Evolutionary conservation across 2,797 vertebrate species (phyloP).

Genomic region (Channa striata): DNA sequence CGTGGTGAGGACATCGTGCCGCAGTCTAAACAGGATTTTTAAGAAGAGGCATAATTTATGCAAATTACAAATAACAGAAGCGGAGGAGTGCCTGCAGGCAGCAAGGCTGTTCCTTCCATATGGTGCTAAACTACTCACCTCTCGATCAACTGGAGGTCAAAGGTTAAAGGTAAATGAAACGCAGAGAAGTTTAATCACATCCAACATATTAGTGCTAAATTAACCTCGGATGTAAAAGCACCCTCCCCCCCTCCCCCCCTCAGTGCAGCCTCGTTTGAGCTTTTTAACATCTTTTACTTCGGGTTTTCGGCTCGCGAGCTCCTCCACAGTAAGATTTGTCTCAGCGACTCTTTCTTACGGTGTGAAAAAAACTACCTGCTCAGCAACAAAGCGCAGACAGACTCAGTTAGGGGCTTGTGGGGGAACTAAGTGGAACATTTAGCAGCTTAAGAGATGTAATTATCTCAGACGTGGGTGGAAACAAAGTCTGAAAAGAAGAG

Average conservation of each 20-base stretch:
- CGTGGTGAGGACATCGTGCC: slow-evolving; percentile 10
- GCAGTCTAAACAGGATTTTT: slow-evolving; percentile 44
- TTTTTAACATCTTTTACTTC: no score
- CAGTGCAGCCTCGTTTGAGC: no score
- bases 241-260: no score
- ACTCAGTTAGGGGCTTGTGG: no score
- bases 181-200: not conserved
- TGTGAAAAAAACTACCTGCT: no score
- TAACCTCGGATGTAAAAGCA: no score
- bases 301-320: no score
- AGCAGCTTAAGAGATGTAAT: no score
- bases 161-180: slow-evolving; percentile 8
- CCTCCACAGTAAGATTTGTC: no score
- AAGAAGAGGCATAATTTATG: slow-evolving; percentile 46
- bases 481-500: not conserved
- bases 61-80: slow-evolving; percentile 46
- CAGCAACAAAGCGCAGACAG: no score
- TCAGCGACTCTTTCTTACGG: no score
- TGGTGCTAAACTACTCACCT: slow-evolving; percentile 18
- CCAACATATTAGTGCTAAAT: not conserved
- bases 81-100: slow-evolving; percentile 31
- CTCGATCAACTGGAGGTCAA: slow-evolving; percentile 30
- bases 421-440: no score
- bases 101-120: slow-evolving; percentile 30
- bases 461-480: not conserved